phyloP scores from a whole-genome alignment of 2,113 vertebrate species.

The Anhinga rufa region DNA sequence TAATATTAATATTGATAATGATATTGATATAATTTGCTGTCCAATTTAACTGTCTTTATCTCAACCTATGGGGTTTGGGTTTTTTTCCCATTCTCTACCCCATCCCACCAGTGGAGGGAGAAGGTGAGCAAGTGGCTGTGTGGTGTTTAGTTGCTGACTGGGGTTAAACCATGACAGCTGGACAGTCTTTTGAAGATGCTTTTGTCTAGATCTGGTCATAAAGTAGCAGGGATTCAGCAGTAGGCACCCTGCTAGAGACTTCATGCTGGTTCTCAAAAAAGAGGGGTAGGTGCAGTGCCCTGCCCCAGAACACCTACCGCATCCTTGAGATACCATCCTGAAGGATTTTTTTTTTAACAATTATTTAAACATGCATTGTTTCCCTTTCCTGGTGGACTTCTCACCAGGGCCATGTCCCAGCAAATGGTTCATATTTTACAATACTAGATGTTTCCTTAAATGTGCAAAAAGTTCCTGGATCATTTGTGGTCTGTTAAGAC shows the following conservation, averaged over 20 bases:
- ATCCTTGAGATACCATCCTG: neutral
- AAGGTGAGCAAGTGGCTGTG: no score
- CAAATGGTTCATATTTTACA: neutral
- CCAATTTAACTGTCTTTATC: no score
- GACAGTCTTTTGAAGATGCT: neutral
- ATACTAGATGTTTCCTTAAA: constrained; percentile 16
- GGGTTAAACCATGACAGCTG: no score
- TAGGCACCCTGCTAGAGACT: neutral
- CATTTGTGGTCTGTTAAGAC: neutral
- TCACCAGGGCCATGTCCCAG: neutral
- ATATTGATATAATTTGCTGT: no score
- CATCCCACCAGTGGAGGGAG: no score
- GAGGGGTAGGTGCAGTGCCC: neutral
- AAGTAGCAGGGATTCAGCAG: neutral
- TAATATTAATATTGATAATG: no score
- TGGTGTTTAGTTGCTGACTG: no score
- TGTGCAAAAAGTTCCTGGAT: neutral
- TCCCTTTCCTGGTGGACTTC: neutral
- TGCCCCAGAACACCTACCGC: neutral
- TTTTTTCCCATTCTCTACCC: no score
- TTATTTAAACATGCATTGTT: neutral
- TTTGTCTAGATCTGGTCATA: neutral
- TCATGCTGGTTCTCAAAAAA: neutral
- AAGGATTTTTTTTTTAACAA: neutral
- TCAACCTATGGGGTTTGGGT: no score